Percentiles rank a stretch among this genome's conserved stretches.
These are phyloP conservation scores for Drosophila yakuba DNA, from an alignment of 1,140 invertebrate genomes.

Conservation along the genomic window DNA sequence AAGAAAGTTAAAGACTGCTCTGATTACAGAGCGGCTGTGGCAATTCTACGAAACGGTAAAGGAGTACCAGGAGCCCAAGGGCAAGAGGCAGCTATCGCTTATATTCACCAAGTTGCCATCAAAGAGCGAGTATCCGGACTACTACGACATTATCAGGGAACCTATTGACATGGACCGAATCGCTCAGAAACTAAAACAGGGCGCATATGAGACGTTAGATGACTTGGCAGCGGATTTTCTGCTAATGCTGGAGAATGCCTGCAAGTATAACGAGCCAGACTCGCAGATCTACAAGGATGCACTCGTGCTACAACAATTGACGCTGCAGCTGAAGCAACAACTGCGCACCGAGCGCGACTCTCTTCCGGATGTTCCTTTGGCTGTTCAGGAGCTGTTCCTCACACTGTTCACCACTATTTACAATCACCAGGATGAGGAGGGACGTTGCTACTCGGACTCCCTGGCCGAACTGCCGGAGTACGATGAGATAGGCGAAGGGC, in stretches of 20 bases:
- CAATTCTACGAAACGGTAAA: slow-evolving; percentile 95
- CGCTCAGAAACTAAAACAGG: slow-evolving; percentile 92
- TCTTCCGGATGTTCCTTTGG: slow-evolving; percentile 93
- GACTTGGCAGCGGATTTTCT: slow-evolving; percentile 97
- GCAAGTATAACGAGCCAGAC: slow-evolving; percentile 99
- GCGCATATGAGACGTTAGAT: slow-evolving; percentile 93
- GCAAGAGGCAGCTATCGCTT: slow-evolving; percentile 91
- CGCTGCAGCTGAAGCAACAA: slow-evolving; percentile 95
- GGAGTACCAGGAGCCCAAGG: slow-evolving; percentile 95
- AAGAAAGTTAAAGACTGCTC: slow-evolving; percentile 84
- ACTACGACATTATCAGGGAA: slow-evolving; percentile 98
- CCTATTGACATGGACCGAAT: slow-evolving; percentile 99
- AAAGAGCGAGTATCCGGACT: slow-evolving; percentile 97
- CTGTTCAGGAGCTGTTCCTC: slow-evolving; percentile 96
- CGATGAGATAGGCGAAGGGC: slow-evolving; percentile 89
- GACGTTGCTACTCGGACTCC: slow-evolving; percentile 97
- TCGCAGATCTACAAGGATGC: slow-evolving; percentile 99
- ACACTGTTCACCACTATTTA: slow-evolving; percentile 97
- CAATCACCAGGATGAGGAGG: slow-evolving; percentile 98
- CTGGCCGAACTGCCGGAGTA: slow-evolving; percentile 97
- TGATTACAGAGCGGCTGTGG: slow-evolving; percentile 89
- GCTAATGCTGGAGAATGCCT: slow-evolving; percentile 99
- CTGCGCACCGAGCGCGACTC: slow-evolving; percentile 93
- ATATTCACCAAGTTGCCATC: slow-evolving; percentile 98
- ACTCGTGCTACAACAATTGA: slow-evolving; percentile 95